A percentile compares a stretch with the other conserved stretches of the same genome.
These are phyloP conservation scores for Drosophila novamexicana DNA, from an alignment of 1,140 invertebrate species.

Conservation along the genomic window DNA sequence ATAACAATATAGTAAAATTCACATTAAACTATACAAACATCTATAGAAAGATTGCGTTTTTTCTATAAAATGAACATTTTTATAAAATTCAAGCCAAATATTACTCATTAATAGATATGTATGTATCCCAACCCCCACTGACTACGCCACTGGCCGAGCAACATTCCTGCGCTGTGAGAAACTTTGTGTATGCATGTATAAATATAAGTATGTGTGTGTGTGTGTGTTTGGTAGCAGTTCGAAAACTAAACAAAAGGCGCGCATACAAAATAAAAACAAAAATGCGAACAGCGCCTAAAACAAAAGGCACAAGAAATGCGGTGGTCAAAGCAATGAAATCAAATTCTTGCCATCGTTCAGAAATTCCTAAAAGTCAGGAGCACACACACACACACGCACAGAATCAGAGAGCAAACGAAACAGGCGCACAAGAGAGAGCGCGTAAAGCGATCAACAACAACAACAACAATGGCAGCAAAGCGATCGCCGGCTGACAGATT, in stretches of 20 bases:
- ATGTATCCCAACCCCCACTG: not conserved
- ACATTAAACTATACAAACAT: too few relatives aligned
- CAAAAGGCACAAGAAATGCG: constrained; percentile 67
- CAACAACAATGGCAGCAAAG: constrained; percentile 25
- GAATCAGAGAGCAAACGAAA: constrained; percentile 19
- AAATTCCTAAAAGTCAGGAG: constrained; percentile 80
- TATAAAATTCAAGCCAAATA: not conserved
- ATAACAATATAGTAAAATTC: too few relatives aligned
- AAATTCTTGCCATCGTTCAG: constrained; percentile 80
- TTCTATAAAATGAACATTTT: too few relatives aligned
- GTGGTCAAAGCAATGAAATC: constrained; percentile 71
- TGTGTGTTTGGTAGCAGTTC: constrained; percentile 41
- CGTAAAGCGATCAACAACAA: constrained; percentile 31
- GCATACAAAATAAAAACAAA: constrained; percentile 71
- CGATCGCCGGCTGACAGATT: constrained; percentile 57
- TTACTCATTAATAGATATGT: not conserved
- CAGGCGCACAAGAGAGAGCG: constrained; percentile 21
- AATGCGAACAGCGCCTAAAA: constrained; percentile 68
- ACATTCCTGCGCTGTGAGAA: constrained; percentile 60
- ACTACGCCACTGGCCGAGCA: constrained; percentile 42
- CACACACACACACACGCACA: constrained; percentile 26
- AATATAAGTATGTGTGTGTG: constrained; percentile 13
- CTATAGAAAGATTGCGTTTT: too few relatives aligned
- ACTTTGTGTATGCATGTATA: constrained; percentile 11
- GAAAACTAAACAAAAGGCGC: constrained; percentile 76